These are phyloP conservation scores for Odontomyia ornata DNA, from an alignment of 2,888 invertebrate genomes.

Conservation along the genomic window DNA sequence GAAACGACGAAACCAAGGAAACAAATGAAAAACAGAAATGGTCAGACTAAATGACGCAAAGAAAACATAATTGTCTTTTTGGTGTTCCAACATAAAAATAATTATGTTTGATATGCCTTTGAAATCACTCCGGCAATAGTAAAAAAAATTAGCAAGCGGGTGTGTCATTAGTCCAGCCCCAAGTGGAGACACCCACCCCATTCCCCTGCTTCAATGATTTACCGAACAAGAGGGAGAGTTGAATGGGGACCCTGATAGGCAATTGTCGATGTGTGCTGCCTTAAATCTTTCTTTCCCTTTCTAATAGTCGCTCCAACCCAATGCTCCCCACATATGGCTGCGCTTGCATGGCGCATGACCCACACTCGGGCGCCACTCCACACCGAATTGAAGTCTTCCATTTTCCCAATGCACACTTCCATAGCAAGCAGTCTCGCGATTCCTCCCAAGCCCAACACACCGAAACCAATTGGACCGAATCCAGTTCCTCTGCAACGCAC, in stretches of 20 bases:
- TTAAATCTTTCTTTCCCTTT: not conserved
- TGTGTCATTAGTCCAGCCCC: slow-evolving; percentile 28
- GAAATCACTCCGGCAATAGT: not conserved
- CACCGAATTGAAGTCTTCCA: slow-evolving; percentile 7
- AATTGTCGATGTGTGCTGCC: not conserved
- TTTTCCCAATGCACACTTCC: slow-evolving; percentile 10
- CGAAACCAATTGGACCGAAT: slow-evolving; percentile 10
- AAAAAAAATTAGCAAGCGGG: not conserved
- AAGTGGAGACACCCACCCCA: slow-evolving; percentile 22
- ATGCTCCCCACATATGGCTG: not conserved
- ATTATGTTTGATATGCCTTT: slow-evolving; percentile 26
- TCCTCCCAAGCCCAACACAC: not conserved
- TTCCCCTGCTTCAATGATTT: not conserved
- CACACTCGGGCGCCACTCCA: slow-evolving; percentile 16
- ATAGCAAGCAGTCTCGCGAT: not conserved
- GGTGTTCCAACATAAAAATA: slow-evolving; percentile 22
- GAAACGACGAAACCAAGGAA: not conserved
- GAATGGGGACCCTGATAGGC: not conserved
- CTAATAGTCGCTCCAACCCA: not conserved
- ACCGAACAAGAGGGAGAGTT: not conserved
- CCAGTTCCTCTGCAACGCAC: not conserved
- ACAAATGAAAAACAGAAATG: slow-evolving; percentile 7
- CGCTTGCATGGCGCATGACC: slow-evolving; percentile 28
- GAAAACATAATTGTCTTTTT: slow-evolving; percentile 31
- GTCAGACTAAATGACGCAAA: slow-evolving; percentile 17